Conservation (phyloP, 2,113 vertebrate genomes). For the Lathamus discolor region DNA sequence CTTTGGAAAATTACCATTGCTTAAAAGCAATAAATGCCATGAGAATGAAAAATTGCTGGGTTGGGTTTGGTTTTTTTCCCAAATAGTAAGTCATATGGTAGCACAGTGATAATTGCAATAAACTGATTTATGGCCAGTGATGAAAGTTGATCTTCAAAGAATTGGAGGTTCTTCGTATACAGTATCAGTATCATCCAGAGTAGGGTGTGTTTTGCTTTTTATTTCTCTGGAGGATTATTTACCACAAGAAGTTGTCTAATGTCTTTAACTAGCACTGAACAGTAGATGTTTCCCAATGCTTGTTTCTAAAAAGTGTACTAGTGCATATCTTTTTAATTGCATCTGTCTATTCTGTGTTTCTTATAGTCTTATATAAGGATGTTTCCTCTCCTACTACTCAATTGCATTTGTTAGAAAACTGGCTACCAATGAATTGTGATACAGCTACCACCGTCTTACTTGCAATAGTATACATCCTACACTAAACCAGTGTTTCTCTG, state of each 20-base stretch:
- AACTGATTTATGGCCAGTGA: not conserved
- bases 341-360: slow-evolving; percentile 43
- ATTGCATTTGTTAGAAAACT: slow-evolving; percentile 50
- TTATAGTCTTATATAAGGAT: slow-evolving; percentile 39
- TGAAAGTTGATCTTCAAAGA: not conserved
- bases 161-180: not conserved
- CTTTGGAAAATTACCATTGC: not conserved
- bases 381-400: slow-evolving; percentile 39
- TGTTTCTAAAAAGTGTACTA: slow-evolving; percentile 51
- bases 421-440: slow-evolving; percentile 59
- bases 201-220: not conserved
- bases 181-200: not conserved
- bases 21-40: slow-evolving; percentile 17
- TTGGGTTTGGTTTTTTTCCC: not conserved
- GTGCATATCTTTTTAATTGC: slow-evolving; percentile 76
- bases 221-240: not conserved
- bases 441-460: not conserved
- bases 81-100: not conserved
- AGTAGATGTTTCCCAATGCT: not conserved
- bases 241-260: not conserved
- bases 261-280: not conserved
- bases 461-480: not conserved
- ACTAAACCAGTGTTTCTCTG: not conserved
- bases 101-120: not conserved
- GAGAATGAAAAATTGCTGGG: not conserved